A percentile compares a stretch with the other conserved stretches of the same genome.
Conservation (phyloP, 2,797 vertebrate genomes). For the Pterois miles region DNA sequence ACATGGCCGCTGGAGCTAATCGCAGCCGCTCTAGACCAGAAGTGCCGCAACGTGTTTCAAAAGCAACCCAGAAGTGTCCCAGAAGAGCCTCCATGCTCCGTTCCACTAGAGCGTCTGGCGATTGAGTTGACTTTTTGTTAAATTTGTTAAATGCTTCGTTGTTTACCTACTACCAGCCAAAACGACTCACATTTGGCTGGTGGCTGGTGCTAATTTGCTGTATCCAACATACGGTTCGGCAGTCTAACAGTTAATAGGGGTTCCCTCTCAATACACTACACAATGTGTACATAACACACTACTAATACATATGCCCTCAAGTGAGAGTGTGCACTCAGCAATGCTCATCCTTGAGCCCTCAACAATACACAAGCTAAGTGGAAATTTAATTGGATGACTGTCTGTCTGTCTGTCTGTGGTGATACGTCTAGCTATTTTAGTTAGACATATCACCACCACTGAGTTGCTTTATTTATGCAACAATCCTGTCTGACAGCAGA, state of each 20-base stretch:
- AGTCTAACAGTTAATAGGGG: not conserved
- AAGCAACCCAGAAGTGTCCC: not conserved
- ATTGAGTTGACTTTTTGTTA: not conserved
- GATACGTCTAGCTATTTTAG: too few relatives aligned
- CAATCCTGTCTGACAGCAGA: not conserved
- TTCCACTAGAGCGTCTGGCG: not conserved
- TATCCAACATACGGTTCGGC: too few relatives aligned
- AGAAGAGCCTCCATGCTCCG: not conserved
- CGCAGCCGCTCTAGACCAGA: not conserved
- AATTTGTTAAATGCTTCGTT: not conserved
- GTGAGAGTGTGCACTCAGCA: not conserved
- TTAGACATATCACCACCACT: not conserved
- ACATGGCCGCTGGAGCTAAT: not conserved
- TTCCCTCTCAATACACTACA: not conserved
- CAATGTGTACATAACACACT: not conserved
- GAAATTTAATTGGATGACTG: not conserved
- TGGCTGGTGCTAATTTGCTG: not conserved
- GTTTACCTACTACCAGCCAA: not conserved
- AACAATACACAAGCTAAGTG: not conserved
- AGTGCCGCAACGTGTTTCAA: not conserved
- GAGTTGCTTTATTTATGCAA: slow-evolving; percentile 21
- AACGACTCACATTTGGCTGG: not conserved
- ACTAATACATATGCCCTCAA: not conserved
- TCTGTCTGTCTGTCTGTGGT: too few relatives aligned
- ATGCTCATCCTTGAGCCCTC: not conserved